Evolutionary conservation across 2,888 invertebrate genomes (phyloP), one percentile per base, ranked within the genome.

Genomic region (Cryptophagus acutangulus): DNA sequence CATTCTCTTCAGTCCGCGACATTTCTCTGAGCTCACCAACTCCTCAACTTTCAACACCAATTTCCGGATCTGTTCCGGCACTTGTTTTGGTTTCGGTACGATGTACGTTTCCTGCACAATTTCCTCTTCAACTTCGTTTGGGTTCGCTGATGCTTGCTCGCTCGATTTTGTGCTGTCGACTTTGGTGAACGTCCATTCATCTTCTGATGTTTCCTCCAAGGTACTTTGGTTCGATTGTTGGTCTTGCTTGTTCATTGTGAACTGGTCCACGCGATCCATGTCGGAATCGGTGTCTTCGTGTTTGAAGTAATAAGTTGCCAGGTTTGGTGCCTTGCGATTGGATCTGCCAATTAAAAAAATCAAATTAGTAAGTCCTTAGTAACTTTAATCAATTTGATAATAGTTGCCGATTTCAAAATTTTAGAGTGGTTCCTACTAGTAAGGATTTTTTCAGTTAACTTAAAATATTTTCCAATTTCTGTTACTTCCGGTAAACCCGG

Each of bases 211-310:
- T 59, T 78, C 77, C 49, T 72, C 74, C 52, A 70, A 66, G 44
- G 71, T 54, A 39, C 49, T 70, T 59, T 71, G 69, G 35, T 33
- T 44, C n/a, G n/a, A n/a, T n/a, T n/a, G n/a, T n/a, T n/a, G n/a
- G 36, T 59, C 52, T 16, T 36, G 46, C 34, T 44, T 48, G 43
- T 13, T 42, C 40, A 14, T 38, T n/a, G n/a, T n/a, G 10, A 28
- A 17, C 16, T 54, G 52, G 34, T 59, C 59, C 10, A 61, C 44
- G 63, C 76, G 73, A 59, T 84, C 81, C 63, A 77, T 75, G 65
- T 89, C 89, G 8, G 87, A 86, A 66, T 90, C 90, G 12, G 89
- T 90, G 65, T 91, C 90, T 67, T 81, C 78, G 67, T 90, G 90
- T 66, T 79, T 84, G 69, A 87, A 89, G 71, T 90, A 89, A 69